phyloP scores from a whole-genome alignment of 2,113 vertebrate genomes.

The Lontra canadensis region DNA sequence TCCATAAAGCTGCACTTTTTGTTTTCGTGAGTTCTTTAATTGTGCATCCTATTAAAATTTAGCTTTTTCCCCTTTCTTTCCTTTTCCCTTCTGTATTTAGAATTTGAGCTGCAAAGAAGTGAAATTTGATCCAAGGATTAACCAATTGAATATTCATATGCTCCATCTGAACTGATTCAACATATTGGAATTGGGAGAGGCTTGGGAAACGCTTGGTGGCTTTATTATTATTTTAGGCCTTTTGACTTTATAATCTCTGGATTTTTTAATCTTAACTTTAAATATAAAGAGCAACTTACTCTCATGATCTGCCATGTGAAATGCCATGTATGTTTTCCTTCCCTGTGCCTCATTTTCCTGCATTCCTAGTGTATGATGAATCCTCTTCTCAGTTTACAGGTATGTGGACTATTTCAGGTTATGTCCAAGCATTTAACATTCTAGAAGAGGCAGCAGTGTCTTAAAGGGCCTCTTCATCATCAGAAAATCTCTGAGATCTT shows the following conservation, averaged over 20 bases:
- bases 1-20: neutral
- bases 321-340: slow-evolving; percentile 49
- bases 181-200: neutral
- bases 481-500: slow-evolving; percentile 13
- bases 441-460: slow-evolving; percentile 31
- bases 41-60: neutral
- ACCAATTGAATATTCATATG: neutral
- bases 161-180: neutral
- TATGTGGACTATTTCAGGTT: slow-evolving; percentile 68
- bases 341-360: slow-evolving; percentile 15
- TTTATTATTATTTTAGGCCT: slow-evolving; percentile 14
- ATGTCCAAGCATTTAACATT: slow-evolving; percentile 49
- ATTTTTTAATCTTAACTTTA: slow-evolving; percentile 11
- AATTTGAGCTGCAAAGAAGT: neutral
- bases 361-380: slow-evolving; percentile 71
- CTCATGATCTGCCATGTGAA: slow-evolving; percentile 27
- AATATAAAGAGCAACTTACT: neutral
- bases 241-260: slow-evolving; percentile 13
- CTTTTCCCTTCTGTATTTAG: neutral
- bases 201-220: neutral
- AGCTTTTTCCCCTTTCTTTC: neutral
- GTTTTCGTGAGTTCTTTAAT: neutral
- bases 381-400: slow-evolving; percentile 69
- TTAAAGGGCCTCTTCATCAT: slow-evolving; percentile 48
- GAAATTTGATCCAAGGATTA: slow-evolving; percentile 5